Evolutionary conservation across 2,888 invertebrate species (phyloP).

Genomic region (Pterostichus madidus): DNA sequence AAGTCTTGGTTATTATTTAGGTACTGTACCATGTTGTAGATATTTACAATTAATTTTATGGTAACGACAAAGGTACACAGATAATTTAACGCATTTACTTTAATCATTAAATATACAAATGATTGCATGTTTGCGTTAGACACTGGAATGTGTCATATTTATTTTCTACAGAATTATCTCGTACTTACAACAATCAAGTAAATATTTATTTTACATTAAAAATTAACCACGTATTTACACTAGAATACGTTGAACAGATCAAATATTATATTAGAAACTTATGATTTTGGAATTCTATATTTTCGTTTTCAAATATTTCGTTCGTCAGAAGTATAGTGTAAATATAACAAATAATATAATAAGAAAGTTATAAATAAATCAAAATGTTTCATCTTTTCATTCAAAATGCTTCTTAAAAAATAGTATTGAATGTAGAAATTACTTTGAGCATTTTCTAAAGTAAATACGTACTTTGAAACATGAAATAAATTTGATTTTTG

Average conservation of each 20-base stretch:
- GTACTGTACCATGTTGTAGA: slow-evolving; percentile 17
- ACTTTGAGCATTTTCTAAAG: too few species aligned
- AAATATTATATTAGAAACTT: slow-evolving; percentile 39
- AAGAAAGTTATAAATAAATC: too few species aligned
- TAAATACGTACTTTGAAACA: too few species aligned
- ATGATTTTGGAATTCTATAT: background rate
- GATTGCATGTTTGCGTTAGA: slow-evolving; percentile 30
- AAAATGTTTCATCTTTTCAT: too few species aligned
- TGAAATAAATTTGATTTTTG: too few species aligned
- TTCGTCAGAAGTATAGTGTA: background rate
- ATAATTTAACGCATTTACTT: slow-evolving; percentile 44
- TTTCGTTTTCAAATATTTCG: slow-evolving; percentile 1
- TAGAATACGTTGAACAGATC: slow-evolving; percentile 12
- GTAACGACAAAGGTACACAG: slow-evolving; percentile 37
- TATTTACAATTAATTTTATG: slow-evolving; percentile 49
- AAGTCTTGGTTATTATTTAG: slow-evolving; percentile 21
- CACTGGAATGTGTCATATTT: slow-evolving; percentile 47
- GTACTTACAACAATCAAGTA: slow-evolving; percentile 46
- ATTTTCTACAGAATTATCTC: slow-evolving; percentile 47
- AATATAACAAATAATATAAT: too few species aligned
- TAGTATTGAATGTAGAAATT: too few species aligned
- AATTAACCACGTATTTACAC: slow-evolving; percentile 37
- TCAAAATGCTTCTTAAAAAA: too few species aligned
- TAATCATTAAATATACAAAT: slow-evolving; percentile 48
- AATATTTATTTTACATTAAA: slow-evolving; percentile 44